Evolutionary conservation across 2,113 vertebrate genomes (phyloP).

Genomic region (Erythrocercus mccallii): DNA sequence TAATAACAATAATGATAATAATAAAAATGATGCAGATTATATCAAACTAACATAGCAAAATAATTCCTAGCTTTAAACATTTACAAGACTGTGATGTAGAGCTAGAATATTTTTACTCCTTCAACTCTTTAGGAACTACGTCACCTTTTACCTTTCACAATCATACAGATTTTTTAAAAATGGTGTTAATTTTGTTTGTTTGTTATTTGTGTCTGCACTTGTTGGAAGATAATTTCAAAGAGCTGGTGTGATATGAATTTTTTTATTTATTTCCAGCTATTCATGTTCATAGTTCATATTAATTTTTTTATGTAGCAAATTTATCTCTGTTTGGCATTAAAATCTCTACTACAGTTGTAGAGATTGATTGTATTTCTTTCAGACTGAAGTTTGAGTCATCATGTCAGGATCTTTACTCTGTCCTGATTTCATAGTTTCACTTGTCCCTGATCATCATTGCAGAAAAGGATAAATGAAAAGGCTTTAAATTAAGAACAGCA

Average conservation of each 20-base stretch:
- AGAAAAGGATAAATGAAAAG: neutral
- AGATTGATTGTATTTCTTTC: neutral
- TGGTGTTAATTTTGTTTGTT: rapidly evolving
- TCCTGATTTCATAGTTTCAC: neutral
- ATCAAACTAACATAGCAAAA: neutral
- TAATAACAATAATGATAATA: neutral
- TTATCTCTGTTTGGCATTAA: neutral
- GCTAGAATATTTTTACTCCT: neutral
- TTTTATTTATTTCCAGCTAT: neutral
- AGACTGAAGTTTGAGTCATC: neutral
- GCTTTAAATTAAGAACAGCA: neutral
- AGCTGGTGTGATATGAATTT: neutral
- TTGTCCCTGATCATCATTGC: neutral
- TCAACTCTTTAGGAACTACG: neutral
- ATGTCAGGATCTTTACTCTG: neutral
- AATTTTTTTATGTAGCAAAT: neutral
- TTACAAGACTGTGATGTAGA: neutral
- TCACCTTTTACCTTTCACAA: neutral
- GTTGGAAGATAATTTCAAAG: neutral
- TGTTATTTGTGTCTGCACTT: neutral
- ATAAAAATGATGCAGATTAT: neutral
- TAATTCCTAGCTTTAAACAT: neutral
- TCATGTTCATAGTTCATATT: neutral
- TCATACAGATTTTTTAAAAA: neutral
- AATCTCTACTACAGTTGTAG: neutral